Conservation (phyloP, 2,888 invertebrate genomes). For the Spilosoma lubricipeda region DNA sequence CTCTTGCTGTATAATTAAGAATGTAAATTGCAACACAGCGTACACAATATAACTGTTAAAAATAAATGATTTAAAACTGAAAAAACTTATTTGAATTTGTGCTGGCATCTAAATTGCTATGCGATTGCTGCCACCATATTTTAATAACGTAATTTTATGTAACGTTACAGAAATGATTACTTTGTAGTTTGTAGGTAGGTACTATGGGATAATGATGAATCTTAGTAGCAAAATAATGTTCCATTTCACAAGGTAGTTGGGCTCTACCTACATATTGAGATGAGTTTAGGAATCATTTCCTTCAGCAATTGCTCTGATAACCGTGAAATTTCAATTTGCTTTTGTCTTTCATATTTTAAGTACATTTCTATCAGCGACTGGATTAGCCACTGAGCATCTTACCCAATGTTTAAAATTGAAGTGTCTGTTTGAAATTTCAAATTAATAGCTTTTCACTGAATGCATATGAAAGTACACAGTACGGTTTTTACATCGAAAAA, state of each 20-base stretch:
- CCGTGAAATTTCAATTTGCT: neutral
- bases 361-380: too few species aligned
- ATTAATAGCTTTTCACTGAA: too few species aligned
- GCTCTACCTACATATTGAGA: neutral
- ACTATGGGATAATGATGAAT: neutral
- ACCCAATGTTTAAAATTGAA: too few species aligned
- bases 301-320: neutral
- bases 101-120: conserved; percentile 2
- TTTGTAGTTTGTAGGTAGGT: neutral
- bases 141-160: conserved; percentile 9
- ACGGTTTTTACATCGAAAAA: too few species aligned
- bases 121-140: neutral
- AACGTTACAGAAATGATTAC: conserved; percentile 12
- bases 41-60: neutral
- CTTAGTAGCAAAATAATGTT: neutral
- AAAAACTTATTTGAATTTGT: conserved; percentile 6
- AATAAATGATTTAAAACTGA: neutral
- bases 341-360: neutral
- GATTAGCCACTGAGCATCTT: too few species aligned
- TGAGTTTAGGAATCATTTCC: neutral
- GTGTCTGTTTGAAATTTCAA: too few species aligned
- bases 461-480: too few species aligned
- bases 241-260: neutral
- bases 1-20: neutral
- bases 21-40: neutral